Conservation (phyloP, 2,797 vertebrate genomes). For the Galaxias olidus region DNA sequence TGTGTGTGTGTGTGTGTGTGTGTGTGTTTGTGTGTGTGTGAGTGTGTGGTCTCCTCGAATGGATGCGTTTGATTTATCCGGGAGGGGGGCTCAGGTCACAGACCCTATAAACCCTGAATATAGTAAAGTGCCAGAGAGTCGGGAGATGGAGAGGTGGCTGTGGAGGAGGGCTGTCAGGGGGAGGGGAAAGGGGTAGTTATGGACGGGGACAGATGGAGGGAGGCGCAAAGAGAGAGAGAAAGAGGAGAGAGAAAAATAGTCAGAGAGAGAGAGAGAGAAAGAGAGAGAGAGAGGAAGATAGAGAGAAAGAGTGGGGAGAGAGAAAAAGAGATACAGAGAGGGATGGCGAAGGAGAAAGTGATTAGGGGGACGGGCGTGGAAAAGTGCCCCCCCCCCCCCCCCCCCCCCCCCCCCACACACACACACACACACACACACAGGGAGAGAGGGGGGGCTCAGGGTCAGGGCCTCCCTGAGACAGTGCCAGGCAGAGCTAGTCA, state of each 20-base stretch:
- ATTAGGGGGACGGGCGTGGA: background rate
- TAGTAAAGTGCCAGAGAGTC: conserved; percentile 25
- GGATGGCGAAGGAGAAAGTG: background rate
- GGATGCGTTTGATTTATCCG: conserved; percentile 28
- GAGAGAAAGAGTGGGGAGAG: background rate
- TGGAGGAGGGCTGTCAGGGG: background rate
- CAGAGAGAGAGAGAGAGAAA: background rate
- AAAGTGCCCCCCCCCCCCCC: too few relatives aligned
- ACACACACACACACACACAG: too few relatives aligned
- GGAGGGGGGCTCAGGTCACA: conserved; percentile 34
- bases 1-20: conserved; percentile 16
- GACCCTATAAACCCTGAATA: conserved; percentile 31
- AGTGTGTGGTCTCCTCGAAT: conserved; percentile 25
- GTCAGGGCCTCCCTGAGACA: conserved; percentile 30
- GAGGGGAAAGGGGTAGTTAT: background rate
- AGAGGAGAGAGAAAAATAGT: background rate
- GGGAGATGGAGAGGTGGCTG: background rate
- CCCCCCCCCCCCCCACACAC: too few relatives aligned
- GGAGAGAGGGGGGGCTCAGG: background rate
- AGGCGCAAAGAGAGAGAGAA: conserved; percentile 41
- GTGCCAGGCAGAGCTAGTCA: conserved; percentile 50
- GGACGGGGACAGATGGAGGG: background rate
- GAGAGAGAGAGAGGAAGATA: background rate
- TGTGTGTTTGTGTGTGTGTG: background rate
- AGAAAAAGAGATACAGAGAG: background rate